These are phyloP conservation scores for Drosophila rufa DNA, from an alignment of 1,140 invertebrate species.

Conservation along the genomic window DNA sequence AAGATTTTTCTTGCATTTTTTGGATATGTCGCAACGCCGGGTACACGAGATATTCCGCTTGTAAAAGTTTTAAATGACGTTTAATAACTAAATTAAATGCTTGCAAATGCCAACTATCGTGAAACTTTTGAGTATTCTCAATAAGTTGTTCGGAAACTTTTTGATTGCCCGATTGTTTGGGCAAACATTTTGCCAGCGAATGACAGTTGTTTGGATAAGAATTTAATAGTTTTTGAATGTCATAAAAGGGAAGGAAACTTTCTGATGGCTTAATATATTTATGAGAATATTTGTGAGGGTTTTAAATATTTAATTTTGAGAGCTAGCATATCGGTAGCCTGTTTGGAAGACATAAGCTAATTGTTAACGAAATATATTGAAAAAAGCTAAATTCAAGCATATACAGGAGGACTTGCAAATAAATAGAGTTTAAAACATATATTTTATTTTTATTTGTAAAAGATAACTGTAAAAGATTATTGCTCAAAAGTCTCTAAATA, in stretches of 20 bases:
- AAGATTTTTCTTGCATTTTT: constrained; percentile 26
- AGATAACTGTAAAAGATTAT: too few relatives aligned
- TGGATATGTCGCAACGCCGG: constrained; percentile 7
- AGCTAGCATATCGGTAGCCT: too few relatives aligned
- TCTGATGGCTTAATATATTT: not conserved
- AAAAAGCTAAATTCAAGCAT: too few relatives aligned
- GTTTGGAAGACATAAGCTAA: too few relatives aligned
- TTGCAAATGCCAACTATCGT: constrained; percentile 31
- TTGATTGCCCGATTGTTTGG: constrained; percentile 36
- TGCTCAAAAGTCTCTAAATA: not conserved
- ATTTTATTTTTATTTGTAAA: too few relatives aligned
- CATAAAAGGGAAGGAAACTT: not conserved
- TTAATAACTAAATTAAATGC: constrained; percentile 56
- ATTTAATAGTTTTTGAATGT: constrained; percentile 12
- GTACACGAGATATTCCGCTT: constrained; percentile 10
- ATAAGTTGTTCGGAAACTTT: constrained; percentile 45
- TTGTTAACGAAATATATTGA: too few relatives aligned
- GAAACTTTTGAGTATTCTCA: constrained; percentile 26
- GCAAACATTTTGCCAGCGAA: constrained; percentile 28
- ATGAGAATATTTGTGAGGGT: not conserved
- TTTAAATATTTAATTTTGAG: not conserved
- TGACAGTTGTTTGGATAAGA: constrained; percentile 31
- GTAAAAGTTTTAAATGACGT: constrained; percentile 46
- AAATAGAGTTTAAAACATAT: too few relatives aligned
- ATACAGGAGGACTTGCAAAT: too few relatives aligned